These are phyloP conservation scores for Poecilus cupreus DNA, from an alignment of 2,888 invertebrate species.

Conservation along the genomic window DNA sequence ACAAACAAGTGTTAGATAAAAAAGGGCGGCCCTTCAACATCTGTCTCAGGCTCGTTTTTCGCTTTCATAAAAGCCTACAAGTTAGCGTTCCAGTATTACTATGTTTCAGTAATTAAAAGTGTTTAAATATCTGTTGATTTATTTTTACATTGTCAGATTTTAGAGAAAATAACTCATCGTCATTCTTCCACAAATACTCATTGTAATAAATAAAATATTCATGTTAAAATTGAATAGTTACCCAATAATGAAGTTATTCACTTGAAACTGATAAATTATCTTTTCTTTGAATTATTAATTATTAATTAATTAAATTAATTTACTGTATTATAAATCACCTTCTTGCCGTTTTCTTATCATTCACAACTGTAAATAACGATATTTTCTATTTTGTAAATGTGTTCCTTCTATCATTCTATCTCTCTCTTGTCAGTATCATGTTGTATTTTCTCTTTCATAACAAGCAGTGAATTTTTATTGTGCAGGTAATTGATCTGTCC, in stretches of 20 bases:
- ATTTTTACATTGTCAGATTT: too few relatives aligned
- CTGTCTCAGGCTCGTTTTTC: too few relatives aligned
- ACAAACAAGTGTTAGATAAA: too few relatives aligned
- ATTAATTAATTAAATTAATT: neutral
- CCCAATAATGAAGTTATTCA: neutral
- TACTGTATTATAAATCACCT: neutral
- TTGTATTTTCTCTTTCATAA: conserved; percentile 49
- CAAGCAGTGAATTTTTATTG: conserved; percentile 47
- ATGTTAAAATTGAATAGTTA: neutral
- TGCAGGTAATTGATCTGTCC: conserved; percentile 50
- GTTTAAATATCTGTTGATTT: too few relatives aligned
- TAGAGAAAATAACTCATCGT: neutral
- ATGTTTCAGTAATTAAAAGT: too few relatives aligned
- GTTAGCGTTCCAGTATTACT: too few relatives aligned
- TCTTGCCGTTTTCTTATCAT: conserved; percentile 6
- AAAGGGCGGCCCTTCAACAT: too few relatives aligned
- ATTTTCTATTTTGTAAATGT: conserved; percentile 3
- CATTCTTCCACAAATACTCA: neutral
- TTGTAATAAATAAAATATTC: neutral
- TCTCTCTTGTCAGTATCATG: conserved; percentile 49
- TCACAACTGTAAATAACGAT: neutral
- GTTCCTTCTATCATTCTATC: conserved; percentile 37
- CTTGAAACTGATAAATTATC: neutral
- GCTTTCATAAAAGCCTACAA: too few relatives aligned
- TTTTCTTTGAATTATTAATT: neutral